Evolutionary conservation across 1,140 invertebrate genomes (phyloP).

Genomic region (Sminthurinus signatus): DNA sequence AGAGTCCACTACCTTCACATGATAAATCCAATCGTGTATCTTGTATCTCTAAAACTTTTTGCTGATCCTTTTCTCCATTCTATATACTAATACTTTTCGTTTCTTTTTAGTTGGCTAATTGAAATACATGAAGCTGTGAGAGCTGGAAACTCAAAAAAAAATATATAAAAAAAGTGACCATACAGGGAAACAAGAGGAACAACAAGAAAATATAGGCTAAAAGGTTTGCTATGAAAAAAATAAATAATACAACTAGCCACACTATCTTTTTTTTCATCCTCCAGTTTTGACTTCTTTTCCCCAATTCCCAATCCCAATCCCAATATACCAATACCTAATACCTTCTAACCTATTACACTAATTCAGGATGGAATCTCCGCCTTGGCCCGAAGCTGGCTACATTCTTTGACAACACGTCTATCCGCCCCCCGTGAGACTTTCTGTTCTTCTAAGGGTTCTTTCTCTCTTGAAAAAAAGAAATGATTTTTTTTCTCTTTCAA

Average conservation of each 20-base stretch:
- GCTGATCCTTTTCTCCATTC: too few relatives aligned
- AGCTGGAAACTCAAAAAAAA: too few relatives aligned
- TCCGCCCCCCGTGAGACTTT: slow-evolving; percentile 17
- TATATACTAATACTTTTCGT: too few relatives aligned
- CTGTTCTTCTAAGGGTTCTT: slow-evolving; percentile 13
- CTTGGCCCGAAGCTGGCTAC: slow-evolving; percentile 16
- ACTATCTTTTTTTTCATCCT: not conserved
- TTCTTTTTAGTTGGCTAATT: too few relatives aligned
- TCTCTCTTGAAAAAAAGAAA: slow-evolving; percentile 1
- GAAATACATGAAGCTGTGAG: too few relatives aligned
- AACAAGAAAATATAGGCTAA: not conserved
- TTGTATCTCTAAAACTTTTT: too few relatives aligned
- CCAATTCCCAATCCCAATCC: not conserved
- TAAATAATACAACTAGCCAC: not conserved
- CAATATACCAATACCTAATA: not conserved
- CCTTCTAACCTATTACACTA: slow-evolving; percentile 19
- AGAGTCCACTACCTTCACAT: not conserved
- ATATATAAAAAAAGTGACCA: not conserved
- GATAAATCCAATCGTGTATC: not conserved
- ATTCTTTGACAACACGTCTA: slow-evolving; percentile 26
- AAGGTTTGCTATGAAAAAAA: not conserved
- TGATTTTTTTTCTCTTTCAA: slow-evolving; percentile 5
- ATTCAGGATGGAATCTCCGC: slow-evolving; percentile 23
- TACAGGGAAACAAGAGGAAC: not conserved
- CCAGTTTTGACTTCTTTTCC: not conserved